phyloP scores from a whole-genome alignment of 2,113 vertebrate genomes.

The Microcebus jonahi region DNA sequence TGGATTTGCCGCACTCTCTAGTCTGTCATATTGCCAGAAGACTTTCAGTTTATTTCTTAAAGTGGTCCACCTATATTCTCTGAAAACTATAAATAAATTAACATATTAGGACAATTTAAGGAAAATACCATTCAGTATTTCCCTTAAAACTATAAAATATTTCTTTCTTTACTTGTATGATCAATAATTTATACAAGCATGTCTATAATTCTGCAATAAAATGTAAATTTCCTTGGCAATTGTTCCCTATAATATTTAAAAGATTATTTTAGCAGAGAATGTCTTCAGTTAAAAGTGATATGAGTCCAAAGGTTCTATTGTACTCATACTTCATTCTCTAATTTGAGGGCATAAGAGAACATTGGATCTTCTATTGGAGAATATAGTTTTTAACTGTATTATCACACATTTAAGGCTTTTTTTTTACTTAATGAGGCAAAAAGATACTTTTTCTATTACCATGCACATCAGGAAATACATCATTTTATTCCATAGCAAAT shows the following conservation, averaged over 20 bases:
- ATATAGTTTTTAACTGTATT: not conserved
- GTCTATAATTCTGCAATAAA: not conserved
- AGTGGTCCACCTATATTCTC: not conserved
- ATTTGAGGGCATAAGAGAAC: not conserved
- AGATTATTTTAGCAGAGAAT: not conserved
- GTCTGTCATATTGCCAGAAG: not conserved
- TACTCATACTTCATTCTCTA: not conserved
- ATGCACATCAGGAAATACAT: not conserved
- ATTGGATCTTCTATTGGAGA: not conserved
- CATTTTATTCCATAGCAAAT: not conserved
- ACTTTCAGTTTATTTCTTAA: not conserved
- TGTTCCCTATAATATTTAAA: not conserved
- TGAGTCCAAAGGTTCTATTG: not conserved
- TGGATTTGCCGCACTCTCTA: not conserved
- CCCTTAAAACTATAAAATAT: not conserved
- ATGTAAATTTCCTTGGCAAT: not conserved
- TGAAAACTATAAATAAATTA: not conserved
- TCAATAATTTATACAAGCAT: not conserved
- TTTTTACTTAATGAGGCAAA: not conserved
- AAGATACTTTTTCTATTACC: not conserved
- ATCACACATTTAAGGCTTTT: not conserved
- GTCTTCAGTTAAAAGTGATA: not conserved
- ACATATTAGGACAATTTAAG: not conserved
- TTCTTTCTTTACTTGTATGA: not conserved
- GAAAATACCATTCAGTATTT: not conserved